Evolutionary conservation across 2,888 invertebrate species (phyloP), one percentile per base, ranked within the genome.

Genomic region (Barypeithes pellucidus): DNA sequence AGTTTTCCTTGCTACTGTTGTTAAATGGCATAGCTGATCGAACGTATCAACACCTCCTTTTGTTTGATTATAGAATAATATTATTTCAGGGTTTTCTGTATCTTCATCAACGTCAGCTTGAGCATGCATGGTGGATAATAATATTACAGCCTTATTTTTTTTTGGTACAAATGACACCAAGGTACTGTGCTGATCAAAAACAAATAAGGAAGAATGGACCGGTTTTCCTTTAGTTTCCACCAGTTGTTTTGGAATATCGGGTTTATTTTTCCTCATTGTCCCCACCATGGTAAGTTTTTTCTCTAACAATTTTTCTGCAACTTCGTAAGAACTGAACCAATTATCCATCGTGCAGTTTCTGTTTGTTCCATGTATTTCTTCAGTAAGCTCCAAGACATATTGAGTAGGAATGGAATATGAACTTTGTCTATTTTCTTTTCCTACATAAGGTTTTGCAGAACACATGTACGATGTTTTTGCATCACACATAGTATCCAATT

Each of bases 11-110:
- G 72, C 71, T 18, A 76, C 75, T 54, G 69, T 73, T 47, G 77
- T 75, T 47, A 62, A 54, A 9, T 71, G 70, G 57, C 65, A 74
- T 54, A 79, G 73, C 66, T 77, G 73, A 63, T 78, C 78, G 18
- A 79, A 76, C 11, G 76, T 76, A 75, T 81, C 79, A 20, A 80
- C 78, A 47, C 76, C 79, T 47, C 77, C 77, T 77, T 81, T 77
- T 7, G 74, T 77, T 9, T 39, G 43, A 61, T 75, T 77, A 57
- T 76, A 77, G 16, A 72, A 72, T 5, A 74, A 68, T 1, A 74
- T 75, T 33, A 77, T 73, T 54, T 75, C 75, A 12, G 77, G 75
- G 41, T 75, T 65, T 8, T 60, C 50, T 29, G 70, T 61, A 24
- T 22, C 47, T 24, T 29, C n/a, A 57, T 76, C 74, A 45, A 77